Evolutionary conservation across 2,888 invertebrate species (phyloP).

Genomic region (Cepaea hortensis): DNA sequence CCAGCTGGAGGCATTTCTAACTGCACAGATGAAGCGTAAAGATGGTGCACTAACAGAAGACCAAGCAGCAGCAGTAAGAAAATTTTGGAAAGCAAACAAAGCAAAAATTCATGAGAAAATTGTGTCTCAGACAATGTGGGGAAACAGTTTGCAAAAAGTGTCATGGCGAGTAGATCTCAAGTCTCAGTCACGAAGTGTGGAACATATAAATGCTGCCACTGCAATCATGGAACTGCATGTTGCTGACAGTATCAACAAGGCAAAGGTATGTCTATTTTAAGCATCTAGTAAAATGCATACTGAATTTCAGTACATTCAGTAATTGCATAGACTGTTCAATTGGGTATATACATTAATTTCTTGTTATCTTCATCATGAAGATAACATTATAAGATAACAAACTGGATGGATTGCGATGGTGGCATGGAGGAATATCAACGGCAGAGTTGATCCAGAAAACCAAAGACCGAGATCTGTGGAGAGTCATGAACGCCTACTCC

Average conservation of each 20-base stretch:
- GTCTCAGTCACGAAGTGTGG: conserved; percentile 87
- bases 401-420: no score
- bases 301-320: not conserved
- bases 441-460: no score
- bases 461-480: no score
- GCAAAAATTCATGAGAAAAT: conserved; percentile 71
- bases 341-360: no score
- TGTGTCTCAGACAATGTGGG: conserved; percentile 70
- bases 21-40: conserved; percentile 70
- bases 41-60: conserved; percentile 72
- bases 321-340: not conserved
- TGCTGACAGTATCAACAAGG: conserved; percentile 75
- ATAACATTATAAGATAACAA: no score
- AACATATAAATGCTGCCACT: conserved; percentile 82
- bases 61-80: conserved; percentile 69
- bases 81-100: conserved; percentile 74
- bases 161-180: conserved; percentile 75
- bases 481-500: no score
- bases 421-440: no score
- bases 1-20: conserved; percentile 73
- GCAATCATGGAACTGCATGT: conserved; percentile 82
- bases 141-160: conserved; percentile 68
- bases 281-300: not conserved
- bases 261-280: conserved; percentile 26
- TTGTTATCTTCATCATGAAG: no score